Base-by-base conservation (phyloP, 2,888 invertebrate genomes). In the Catocala nupta region DNA sequence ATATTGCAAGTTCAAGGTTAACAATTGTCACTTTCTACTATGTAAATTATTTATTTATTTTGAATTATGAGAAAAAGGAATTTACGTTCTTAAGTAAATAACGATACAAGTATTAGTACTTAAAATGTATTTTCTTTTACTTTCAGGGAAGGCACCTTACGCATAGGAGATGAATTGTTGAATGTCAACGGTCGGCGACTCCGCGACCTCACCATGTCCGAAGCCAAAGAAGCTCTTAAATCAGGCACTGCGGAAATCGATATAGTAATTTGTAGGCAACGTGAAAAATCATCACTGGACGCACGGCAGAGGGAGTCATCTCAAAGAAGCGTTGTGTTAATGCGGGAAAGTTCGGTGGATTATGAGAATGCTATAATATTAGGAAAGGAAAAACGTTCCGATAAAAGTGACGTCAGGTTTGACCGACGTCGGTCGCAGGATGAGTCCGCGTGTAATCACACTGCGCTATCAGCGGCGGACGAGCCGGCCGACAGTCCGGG, bases 101-200 rank as follows among this genome's bases (percentile, higher is more conserved):
- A 16, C 16, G 2, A 16, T 3, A 25, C 25, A 25, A 25, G 4
- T 25, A 16, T 16, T 50, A 57, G 45, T 36, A 44, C 36, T 55
- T 49, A 48, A 55, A 39, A 16, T 55, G 47, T 53, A 34, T 63
- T 62, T 47, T 45, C 5, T 57, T 64, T 64, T 52, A 58, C 78
- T 92, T 89, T 60, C 88, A 95, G 96, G 75, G 96, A 96, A 78
- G 96, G 96, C 0, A 94, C 95, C 0, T 86, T 97, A 59, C 94
- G 95, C 59, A 95, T 96, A 42, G 96, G 96, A 11, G 97, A 97
- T 82, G 96, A 97, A 82, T 95, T 97, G 34, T 93, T 97, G 34
- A 96, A 96, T 71, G 96, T 97, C 5, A 97, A 97, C 81, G 97
- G 97, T 10, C 95, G 95, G 67, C 92, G 96, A 73, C 91, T 97